These are phyloP conservation scores for Pteromalus puparum DNA, from an alignment of 1,140 invertebrate species.

Conservation along the genomic window DNA sequence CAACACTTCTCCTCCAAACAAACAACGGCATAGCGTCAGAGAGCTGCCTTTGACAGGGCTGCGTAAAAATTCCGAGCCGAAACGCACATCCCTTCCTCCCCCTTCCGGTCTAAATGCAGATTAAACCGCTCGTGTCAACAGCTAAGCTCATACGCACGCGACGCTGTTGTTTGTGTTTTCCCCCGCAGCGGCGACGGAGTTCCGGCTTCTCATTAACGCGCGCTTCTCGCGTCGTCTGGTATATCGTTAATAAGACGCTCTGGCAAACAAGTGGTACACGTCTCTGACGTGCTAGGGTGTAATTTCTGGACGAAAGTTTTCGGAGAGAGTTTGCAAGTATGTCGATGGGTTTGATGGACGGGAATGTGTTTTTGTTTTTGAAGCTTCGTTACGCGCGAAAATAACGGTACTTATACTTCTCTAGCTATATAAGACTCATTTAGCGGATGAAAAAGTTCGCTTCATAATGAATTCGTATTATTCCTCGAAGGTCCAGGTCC, in stretches of 20 bases:
- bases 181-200: background rate
- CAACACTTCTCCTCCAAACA: background rate
- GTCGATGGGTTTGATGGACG: no score
- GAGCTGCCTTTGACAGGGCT: background rate
- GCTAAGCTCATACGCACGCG: background rate
- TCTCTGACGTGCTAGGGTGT: background rate
- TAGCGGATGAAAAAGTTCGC: no score
- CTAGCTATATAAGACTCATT: no score
- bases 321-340: no score
- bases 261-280: background rate
- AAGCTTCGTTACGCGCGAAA: no score
- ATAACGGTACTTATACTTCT: no score
- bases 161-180: background rate
- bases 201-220: background rate
- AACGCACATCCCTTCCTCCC: background rate
- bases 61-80: background rate
- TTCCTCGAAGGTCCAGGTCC: no score
- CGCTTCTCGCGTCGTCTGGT: background rate
- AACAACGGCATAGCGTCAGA: no score
- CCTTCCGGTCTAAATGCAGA: constrained; percentile 12
- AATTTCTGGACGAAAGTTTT: background rate
- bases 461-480: no score
- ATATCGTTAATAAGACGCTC: constrained; percentile 8
- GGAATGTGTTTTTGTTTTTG: no score
- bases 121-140: constrained; percentile 3